A percentile compares a stretch with the other conserved stretches of the same genome.
Evolutionary conservation across 1,140 invertebrate species (phyloP).

Genomic region (Ips nitidus): DNA sequence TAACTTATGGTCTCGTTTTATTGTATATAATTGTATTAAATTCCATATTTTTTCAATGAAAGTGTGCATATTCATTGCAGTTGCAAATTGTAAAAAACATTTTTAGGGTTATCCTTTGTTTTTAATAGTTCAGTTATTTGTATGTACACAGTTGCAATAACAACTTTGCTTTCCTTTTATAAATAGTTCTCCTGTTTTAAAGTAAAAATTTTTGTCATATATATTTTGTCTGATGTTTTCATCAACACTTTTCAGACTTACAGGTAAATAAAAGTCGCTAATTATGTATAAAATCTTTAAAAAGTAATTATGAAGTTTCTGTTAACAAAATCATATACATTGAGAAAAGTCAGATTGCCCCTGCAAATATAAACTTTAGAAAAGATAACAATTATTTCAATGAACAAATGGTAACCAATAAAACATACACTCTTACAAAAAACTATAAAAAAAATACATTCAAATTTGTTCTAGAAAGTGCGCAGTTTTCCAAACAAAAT

Average conservation of each 20-base stretch:
- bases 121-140: too few relatives aligned
- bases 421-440: conserved; percentile 7
- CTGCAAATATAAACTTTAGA: conserved; percentile 30
- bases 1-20: conserved; percentile 8
- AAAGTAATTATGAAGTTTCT: conserved; percentile 25
- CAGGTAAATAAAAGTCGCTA: background rate
- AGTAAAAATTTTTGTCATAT: too few relatives aligned
- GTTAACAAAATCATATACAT: conserved; percentile 24
- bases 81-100: conserved; percentile 20
- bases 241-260: too few relatives aligned
- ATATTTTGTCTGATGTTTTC: too few relatives aligned
- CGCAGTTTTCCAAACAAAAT: too few relatives aligned
- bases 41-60: conserved; percentile 7
- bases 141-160: too few relatives aligned
- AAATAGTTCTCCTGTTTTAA: too few relatives aligned
- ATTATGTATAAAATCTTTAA: conserved; percentile 29
- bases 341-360: conserved; percentile 19
- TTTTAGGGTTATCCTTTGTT: background rate
- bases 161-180: too few relatives aligned
- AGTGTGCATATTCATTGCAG: conserved; percentile 14
- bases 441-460: conserved; percentile 5
- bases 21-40: conserved; percentile 35
- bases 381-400: conserved; percentile 29
- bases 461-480: conserved; percentile 8
- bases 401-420: conserved; percentile 27